A percentile compares a stretch with the other conserved stretches of the same genome.
phyloP scores from a whole-genome alignment of 2,888 invertebrate genomes.

The Cerastis leucographa region DNA sequence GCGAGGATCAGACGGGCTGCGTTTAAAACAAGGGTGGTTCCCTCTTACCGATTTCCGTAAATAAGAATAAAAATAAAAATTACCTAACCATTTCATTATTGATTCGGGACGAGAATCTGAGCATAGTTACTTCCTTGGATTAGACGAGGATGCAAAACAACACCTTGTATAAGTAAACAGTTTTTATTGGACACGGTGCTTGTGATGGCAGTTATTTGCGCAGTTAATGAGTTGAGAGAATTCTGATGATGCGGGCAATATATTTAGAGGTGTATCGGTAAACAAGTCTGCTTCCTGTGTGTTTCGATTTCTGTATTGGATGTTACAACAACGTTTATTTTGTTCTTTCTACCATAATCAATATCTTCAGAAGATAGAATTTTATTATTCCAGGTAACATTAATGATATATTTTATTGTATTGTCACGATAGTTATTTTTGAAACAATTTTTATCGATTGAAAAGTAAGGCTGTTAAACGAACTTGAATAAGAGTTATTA shows the following conservation, averaged over 20 bases:
- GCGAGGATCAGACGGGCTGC: no score
- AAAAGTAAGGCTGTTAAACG: conserved; percentile 40
- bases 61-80: no score
- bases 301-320: conserved; percentile 9
- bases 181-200: conserved; percentile 30
- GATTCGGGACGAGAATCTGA: no score
- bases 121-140: no score
- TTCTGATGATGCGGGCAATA: conserved; percentile 18
- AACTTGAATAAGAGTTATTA: conserved; percentile 51
- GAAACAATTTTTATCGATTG: conserved; percentile 41
- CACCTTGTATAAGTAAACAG: conserved; percentile 34
- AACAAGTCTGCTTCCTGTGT: background rate
- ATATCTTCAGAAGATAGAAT: background rate
- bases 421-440: conserved; percentile 22
- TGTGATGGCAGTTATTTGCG: conserved; percentile 27
- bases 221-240: conserved; percentile 12
- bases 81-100: no score
- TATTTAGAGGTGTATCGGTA: conserved; percentile 14
- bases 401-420: conserved; percentile 28
- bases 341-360: conserved; percentile 10
- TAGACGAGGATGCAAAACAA: no score
- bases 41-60: no score
- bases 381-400: conserved; percentile 17
- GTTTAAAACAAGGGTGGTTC: no score
- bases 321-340: conserved; percentile 17